Evolutionary conservation across 2,113 vertebrate species (phyloP), one percentile per base, ranked within the genome.

Genomic region (Sander vitreus): DNA sequence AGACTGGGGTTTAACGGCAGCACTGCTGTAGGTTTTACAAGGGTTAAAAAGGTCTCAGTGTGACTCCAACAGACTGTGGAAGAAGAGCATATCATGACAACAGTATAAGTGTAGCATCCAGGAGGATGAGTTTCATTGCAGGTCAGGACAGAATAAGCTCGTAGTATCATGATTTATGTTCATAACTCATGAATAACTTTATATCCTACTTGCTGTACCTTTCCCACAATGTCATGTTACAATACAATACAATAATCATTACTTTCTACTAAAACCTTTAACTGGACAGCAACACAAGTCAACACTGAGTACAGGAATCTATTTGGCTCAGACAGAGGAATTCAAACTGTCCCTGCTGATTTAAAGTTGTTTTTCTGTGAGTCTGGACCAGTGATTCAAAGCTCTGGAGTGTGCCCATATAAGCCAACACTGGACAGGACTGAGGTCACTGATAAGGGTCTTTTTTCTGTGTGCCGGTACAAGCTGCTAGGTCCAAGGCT

Each of bases 41-140:
- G 67, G 50, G 81, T 83, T 67, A 25, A 67, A 65, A 47, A 82
- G 73, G 81, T 84, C 66, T 19, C 43, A 7, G 62, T 53, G 73
- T 12, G 75, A 76, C 75, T 85, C 64, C 73, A 81, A 23, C 43
- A 27, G 83, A 88, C 50, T 60, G 23, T 63, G 75, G 73, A 73
- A 65, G 47, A 87, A 39, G 58, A 86, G 83, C 76, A 73, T 45
- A 54, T 83, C 81, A 85, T 72, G 67, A 89, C 85, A 87, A 83
- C 72, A 72, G 36, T 55, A 53, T 39, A 78, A 76, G 53, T 45
- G 57, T 9, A 73, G 57, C 60, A 45, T 45, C 53, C 7, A 16
- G 3, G n/a, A 78, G 69, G 25, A 39, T 3, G n/a, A 4, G 51
- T 57, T 33, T 80, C 30, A 62, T 1, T 25, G 23, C 43, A 72